Evolutionary conservation across 2,888 invertebrate genomes (phyloP), one percentile per base, ranked within the genome.

Genomic region (Eupithecia subumbrata): DNA sequence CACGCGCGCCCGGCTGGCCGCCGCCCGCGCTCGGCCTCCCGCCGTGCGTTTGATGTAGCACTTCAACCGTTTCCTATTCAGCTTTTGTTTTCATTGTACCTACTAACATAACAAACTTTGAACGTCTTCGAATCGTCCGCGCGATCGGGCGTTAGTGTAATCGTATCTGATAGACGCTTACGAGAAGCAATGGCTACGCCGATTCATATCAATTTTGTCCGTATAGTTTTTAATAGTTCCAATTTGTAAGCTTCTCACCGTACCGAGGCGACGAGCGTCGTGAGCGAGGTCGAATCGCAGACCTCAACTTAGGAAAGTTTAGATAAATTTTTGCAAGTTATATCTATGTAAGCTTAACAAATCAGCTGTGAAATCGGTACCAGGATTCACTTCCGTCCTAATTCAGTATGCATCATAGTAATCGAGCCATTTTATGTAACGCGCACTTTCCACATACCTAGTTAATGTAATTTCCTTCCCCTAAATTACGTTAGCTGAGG

Each of bases 401-500:
- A 93, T 90, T 93, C 94, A 94, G 93, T 93, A 94, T 87, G 94
- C 94, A 93, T 94, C 91, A 93, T 94, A 93, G 91, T 92, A 94
- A 93, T 94, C 94, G 94, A 95, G 94, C 94, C 94, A 95, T 95
- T 95, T 95, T 94, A 94, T 91, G 94, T 94, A 94, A 94, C 93
- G 93, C 93, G 93, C 94, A 92, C 91, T 92, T 88, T 87, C 89
- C 90, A 87, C 86, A 87, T 88, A 87, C 86, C 88, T 89, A 90
- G 91, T 89, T 91, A 90, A 91, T 93, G 94, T 92, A 92, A 91
- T 92, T 88, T 85, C 88, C 91, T 93, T 92, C 91, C 93, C 94
- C 92, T 87, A 87, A 85, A 88, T 92, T 91, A 91, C 93, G 92
- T 91, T 90, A 90, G 89, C 90, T 84, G 82, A 86, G 79, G 77